Base-by-base conservation (phyloP, 2,113 vertebrate genomes). In the Ifrita kowaldi region DNA sequence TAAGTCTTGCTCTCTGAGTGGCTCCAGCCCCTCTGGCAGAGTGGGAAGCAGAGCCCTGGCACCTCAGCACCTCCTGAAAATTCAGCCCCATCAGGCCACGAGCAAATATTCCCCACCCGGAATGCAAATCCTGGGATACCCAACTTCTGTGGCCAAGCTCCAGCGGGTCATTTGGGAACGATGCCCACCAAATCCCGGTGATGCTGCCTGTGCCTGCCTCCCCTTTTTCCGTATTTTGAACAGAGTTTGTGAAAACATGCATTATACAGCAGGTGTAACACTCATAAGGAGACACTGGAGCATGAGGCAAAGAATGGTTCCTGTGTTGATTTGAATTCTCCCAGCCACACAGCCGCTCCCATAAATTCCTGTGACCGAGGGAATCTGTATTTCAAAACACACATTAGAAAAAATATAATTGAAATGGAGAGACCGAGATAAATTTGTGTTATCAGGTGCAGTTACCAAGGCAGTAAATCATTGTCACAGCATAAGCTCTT, bases 381-480 rank as follows among this genome's bases (percentile, higher is more conserved):
- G 64, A 94, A 96, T 91, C 92, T 91, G 83, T 91, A 90, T 96
- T 96, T 96, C 94, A 96, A 97, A 97, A 97, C 88, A 94, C 89
- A 96, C 68, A 92, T 95, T 95, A 96, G 92, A 92, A 95, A 95
- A 94, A 96, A 95, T 50, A 88, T 96, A 96, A 97, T 95, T 97
- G 96, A 97, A 96, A 93, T 75, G 78, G 95, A 91, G 94, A 94
- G 82, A 90, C 92, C 76, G 91, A 93, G 97, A 97, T 97, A 95
- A 97, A 97, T 97, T 90, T 94, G 47, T 71, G 79, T 97, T 97
- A 96, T 97, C 97, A 97, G 89, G 76, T 93, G 84, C 65, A 89
- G 95, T 97, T 97, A 97, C 92, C 92, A 97, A 95, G 95, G 95
- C 89, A 97, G 91, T 97, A 97, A 97, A 97, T 97, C 97, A 97